Conservation (phyloP, 2,797 vertebrate species). For the Apogon talboti region DNA sequence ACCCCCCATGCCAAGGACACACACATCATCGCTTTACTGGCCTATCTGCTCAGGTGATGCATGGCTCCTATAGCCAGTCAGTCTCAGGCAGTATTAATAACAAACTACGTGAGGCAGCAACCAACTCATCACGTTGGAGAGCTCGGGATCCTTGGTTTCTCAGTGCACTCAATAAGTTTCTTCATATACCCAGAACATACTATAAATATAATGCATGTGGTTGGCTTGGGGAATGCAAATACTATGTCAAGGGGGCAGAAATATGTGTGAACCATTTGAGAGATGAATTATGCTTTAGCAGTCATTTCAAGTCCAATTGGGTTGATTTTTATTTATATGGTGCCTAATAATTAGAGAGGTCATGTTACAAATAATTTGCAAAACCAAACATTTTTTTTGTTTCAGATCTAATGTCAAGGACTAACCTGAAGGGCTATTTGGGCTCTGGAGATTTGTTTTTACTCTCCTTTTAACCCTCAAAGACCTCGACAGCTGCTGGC, state of each 20-base stretch:
- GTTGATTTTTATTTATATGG: too few species aligned
- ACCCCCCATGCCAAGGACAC: constrained; percentile 74
- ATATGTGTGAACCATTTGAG: constrained; percentile 10
- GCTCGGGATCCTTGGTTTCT: constrained; percentile 51
- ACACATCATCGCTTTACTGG: constrained; percentile 76
- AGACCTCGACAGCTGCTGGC: too few species aligned
- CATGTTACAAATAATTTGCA: too few species aligned
- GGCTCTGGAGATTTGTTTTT: too few species aligned
- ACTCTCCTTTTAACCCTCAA: too few species aligned
- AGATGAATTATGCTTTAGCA: constrained; percentile 3
- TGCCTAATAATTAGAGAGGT: too few species aligned
- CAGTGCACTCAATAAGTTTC: constrained; percentile 22
- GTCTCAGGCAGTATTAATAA: constrained; percentile 74
- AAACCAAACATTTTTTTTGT: too few species aligned
- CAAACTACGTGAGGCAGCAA: constrained; percentile 65
- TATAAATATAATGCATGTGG: constrained; percentile 33
- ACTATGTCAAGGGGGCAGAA: constrained; percentile 20
- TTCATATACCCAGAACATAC: constrained; percentile 26
- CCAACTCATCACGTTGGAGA: constrained; percentile 59
- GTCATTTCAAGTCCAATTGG: too few species aligned
- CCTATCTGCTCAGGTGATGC: constrained; percentile 80
- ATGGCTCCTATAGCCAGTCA: constrained; percentile 77
- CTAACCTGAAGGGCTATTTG: too few species aligned
- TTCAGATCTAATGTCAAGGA: too few species aligned
- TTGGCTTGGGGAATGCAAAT: constrained; percentile 53